Base-by-base conservation (phyloP, 1,140 invertebrate genomes). In the Hesperophylax magnus region DNA sequence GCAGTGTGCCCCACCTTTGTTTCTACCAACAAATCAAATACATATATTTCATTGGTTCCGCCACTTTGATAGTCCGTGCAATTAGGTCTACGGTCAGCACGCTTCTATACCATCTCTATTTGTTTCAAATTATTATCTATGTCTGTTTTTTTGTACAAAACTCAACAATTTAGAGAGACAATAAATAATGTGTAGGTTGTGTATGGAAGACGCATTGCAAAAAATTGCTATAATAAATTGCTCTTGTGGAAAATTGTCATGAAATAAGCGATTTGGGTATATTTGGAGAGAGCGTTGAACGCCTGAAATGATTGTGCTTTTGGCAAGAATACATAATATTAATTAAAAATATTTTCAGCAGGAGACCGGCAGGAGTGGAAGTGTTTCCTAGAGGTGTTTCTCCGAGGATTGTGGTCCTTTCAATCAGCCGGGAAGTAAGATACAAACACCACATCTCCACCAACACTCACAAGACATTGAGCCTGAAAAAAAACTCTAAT, bases 391-490 rank as follows among this genome's bases (percentile, higher is more conserved):
- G 56, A 58, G 6, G n/a, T 17, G n/a, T 1, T n/a, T 18, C n/a
- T 58, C n/a, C n/a, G 9, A 47, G 8, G 39, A 11, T 47, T 58
- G n/a, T 58, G 5, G 20, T n/a, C 0, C 20, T 18, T 67, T 67
- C 27, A 67, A 15, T 67, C 78, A 20, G 69, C 20, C 1, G 67
- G 72, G 27, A 74, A 80, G 65, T 84, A 84, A 1, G 82, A 84
- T 18, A 84, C 82, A 65, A 81, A 84, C 15, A 98, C 97, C 1
- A 96, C 97, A 89, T 99, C 98, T 20, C 97, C 97, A 56, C 97
- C 97, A 8, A 98, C 96, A 83, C 98, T 98, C 81, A 99, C 95
- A 81, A 99, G 91, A 91, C 97, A 98, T 87, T 98, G 97, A 74
- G 94, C 95, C 95, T 96, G 90, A 69, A 92, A 72, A 86, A 74